These are phyloP conservation scores for Anoplophora glabripennis DNA, from an alignment of 1,140 invertebrate genomes.

Conservation along the genomic window DNA sequence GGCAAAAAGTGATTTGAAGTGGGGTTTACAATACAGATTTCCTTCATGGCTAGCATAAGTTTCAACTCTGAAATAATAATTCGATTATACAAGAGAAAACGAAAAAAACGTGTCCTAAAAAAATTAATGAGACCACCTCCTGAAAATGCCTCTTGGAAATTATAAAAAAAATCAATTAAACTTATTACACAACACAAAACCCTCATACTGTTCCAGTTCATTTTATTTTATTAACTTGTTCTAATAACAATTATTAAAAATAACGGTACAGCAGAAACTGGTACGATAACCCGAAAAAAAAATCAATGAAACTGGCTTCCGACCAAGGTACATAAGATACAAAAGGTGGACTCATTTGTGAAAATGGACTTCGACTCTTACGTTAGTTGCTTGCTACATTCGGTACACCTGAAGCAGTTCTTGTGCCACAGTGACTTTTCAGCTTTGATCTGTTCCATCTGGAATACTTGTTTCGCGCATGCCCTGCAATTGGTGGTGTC, in stretches of 20 bases:
- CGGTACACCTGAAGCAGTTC: constrained; percentile 85
- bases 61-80: constrained; percentile 67
- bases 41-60: constrained; percentile 88
- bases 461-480: constrained; percentile 86
- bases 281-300: too few species aligned
- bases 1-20: constrained; percentile 88
- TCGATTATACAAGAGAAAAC: too few species aligned
- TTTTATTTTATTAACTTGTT: too few species aligned
- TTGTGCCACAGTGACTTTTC: constrained; percentile 86
- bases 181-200: too few species aligned
- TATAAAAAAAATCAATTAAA: too few species aligned
- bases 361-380: constrained; percentile 57
- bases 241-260: too few species aligned
- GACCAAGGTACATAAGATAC: too few species aligned
- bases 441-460: constrained; percentile 91
- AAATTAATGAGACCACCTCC: not conserved
- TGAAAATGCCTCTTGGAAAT: too few species aligned
- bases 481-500: constrained; percentile 67
- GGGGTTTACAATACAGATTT: constrained; percentile 85
- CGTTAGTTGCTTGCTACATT: constrained; percentile 87
- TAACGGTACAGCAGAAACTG: too few species aligned
- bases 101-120: not conserved
- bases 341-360: too few species aligned
- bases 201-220: too few species aligned
- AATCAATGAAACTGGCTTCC: too few species aligned